Evolutionary conservation across 2,888 invertebrate species (phyloP).

Genomic region (Mesochorus sp.): DNA sequence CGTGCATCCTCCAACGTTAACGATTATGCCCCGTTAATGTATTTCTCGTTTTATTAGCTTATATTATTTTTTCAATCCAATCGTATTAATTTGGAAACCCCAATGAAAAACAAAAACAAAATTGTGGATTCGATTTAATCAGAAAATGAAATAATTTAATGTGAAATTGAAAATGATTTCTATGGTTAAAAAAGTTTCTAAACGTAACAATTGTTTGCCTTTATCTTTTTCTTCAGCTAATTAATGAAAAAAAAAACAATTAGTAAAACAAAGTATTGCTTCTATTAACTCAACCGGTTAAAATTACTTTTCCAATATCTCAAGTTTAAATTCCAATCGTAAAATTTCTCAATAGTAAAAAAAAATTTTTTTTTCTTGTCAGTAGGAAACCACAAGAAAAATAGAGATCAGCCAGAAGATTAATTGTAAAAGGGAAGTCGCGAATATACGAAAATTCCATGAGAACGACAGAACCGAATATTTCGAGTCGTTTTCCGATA

Average conservation of each 20-base stretch:
- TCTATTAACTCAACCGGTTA: no score
- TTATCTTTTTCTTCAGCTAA: neutral
- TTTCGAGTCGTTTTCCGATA: constrained; percentile 1
- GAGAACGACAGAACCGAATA: neutral
- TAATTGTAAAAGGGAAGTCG: neutral
- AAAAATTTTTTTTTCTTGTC: neutral
- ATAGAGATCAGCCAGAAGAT: neutral
- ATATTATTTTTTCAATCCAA: neutral
- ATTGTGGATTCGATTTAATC: no score
- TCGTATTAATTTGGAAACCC: no score
- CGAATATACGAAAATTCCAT: constrained; percentile 1
- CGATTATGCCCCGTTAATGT: neutral
- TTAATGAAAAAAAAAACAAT: no score
- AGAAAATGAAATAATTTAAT: neutral
- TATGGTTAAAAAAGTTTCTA: no score
- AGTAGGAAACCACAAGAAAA: neutral
- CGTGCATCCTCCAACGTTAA: constrained; percentile 2
- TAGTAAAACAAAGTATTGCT: no score
- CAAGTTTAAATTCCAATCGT: no score
- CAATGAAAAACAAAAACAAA: no score
- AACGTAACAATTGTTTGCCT: no score
- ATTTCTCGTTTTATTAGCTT: neutral
- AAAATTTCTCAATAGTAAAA: no score
- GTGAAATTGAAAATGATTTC: neutral
- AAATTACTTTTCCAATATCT: no score